Evolutionary conservation across 2,113 vertebrate species (phyloP).

Genomic region (Sarotherodon lohbergeri): DNA sequence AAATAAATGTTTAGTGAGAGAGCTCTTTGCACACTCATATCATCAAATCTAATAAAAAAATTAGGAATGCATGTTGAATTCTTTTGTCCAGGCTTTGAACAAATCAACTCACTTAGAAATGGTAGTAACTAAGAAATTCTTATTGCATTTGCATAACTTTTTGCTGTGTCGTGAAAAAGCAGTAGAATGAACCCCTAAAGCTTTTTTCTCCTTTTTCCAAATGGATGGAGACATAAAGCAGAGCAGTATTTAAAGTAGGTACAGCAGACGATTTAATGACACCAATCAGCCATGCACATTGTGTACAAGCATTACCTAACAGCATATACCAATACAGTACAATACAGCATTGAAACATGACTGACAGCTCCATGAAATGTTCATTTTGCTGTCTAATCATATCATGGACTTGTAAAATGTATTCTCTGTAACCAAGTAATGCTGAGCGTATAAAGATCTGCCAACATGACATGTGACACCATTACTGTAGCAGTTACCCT

Average conservation of each 20-base stretch:
- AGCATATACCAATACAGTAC: neutral
- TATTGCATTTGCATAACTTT: constrained; percentile 21
- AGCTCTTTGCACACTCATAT: neutral
- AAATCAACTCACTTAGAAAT: neutral
- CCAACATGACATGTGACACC: neutral
- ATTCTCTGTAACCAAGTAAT: neutral
- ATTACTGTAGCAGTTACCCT: neutral
- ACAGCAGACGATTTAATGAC: constrained; percentile 14
- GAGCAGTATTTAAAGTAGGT: constrained; percentile 7
- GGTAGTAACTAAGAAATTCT: constrained; percentile 26
- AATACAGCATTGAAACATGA: neutral
- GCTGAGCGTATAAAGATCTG: neutral
- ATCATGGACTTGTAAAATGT: neutral
- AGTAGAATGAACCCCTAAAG: neutral
- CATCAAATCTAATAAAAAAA: neutral
- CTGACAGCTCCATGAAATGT: neutral
- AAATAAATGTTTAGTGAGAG: neutral
- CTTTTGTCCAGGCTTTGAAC: neutral
- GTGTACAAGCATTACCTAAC: neutral
- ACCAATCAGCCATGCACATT: neutral
- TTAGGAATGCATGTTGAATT: neutral
- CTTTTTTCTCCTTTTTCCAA: neutral
- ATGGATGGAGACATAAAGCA: constrained; percentile 9
- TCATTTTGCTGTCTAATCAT: neutral
- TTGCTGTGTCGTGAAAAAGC: constrained; percentile 7